These are phyloP conservation scores for Thalassarche chlororhynchos DNA, from an alignment of 2,113 vertebrate genomes.

Conservation along the genomic window DNA sequence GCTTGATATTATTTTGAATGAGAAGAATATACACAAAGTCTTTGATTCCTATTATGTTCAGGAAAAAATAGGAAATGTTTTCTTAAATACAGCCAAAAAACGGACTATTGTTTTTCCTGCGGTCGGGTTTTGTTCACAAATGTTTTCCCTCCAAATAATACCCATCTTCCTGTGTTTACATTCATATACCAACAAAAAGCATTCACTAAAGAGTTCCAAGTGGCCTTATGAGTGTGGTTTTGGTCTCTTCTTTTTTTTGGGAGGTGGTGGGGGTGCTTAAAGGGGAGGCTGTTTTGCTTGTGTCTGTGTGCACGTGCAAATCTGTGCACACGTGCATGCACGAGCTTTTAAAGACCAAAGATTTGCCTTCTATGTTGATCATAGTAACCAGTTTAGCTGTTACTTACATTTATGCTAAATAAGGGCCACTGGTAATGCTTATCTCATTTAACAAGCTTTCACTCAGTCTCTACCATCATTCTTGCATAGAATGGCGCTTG, in stretches of 20 bases:
- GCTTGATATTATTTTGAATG: background rate
- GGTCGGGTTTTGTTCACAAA: background rate
- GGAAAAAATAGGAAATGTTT: conserved; percentile 18
- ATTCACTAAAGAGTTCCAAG: background rate
- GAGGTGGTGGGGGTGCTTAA: background rate
- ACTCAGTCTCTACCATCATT: background rate
- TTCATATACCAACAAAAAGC: background rate
- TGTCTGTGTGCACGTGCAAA: rapidly evolving
- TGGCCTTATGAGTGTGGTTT: background rate
- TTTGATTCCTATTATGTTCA: background rate
- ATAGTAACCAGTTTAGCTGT: background rate
- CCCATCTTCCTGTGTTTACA: conserved; percentile 42
- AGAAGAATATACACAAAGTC: background rate
- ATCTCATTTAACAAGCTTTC: background rate
- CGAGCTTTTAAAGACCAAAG: background rate
- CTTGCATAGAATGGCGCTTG: background rate
- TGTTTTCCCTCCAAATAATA: conserved; percentile 14
- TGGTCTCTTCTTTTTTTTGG: background rate
- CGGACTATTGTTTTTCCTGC: background rate
- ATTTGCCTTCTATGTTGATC: background rate
- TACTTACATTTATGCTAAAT: background rate
- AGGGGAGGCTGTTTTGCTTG: background rate
- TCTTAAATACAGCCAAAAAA: conserved; percentile 16
- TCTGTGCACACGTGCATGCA: background rate
- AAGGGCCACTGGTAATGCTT: background rate